Evolutionary conservation across 2,797 vertebrate species (phyloP).

Genomic region (Allobates femoralis): DNA sequence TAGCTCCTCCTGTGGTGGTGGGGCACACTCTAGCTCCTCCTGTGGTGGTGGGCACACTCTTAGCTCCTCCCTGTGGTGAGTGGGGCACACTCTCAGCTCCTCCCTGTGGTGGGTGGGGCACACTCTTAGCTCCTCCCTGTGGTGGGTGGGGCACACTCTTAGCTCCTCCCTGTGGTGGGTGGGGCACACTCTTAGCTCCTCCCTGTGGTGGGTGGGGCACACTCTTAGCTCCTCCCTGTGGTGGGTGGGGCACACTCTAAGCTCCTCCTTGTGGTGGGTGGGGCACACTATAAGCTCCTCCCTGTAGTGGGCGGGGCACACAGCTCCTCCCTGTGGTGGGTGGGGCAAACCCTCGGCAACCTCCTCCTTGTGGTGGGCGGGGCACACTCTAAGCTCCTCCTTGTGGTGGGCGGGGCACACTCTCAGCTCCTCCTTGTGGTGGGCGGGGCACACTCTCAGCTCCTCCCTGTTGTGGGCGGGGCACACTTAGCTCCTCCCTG

Average conservation of each 20-base stretch:
- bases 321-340: no score
- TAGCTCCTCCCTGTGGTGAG: no score
- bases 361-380: conserved; percentile 9
- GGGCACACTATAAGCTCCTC: background rate
- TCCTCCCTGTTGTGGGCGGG: background rate
- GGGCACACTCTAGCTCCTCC: no score
- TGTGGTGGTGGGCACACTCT: no score
- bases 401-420: background rate
- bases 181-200: no score
- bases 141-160: background rate
- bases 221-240: background rate
- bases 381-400: background rate
- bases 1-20: no score
- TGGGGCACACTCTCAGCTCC: no score
- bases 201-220: conserved; percentile 3
- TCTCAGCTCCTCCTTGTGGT: background rate
- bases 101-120: no score
- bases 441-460: background rate
- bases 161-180: background rate
- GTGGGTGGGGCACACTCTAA: background rate
- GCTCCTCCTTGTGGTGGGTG: conserved; percentile 10
- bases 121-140: background rate
- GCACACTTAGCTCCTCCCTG: background rate
- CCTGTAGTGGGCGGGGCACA: no score
- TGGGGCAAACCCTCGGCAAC: no score